Base-by-base conservation (phyloP, 2,797 vertebrate genomes). In the Prunella strophiata region DNA sequence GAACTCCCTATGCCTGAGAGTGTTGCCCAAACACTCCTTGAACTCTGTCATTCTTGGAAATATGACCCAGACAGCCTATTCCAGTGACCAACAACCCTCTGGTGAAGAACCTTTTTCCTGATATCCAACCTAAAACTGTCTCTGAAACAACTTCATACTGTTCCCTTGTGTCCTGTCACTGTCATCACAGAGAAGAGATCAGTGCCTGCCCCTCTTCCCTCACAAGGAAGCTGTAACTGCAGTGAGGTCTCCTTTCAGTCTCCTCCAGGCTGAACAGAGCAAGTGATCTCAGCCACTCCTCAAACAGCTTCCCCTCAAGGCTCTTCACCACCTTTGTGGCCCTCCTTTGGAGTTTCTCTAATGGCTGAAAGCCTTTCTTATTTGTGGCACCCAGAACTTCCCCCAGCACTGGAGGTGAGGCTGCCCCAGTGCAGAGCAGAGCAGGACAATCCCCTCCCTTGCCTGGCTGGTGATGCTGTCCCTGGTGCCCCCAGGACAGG, bases 401-500 rank as follows among this genome's bases (percentile, higher is more conserved):
- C 8, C 9, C 5, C 42, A 50, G 27, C 0, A 11, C 9, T 12
- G 0, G 5, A 68, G 26, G 6, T 32, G 26, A 62, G 9, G 36
- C 29, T 0, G 0, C 14, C n/a, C 14, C 57, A 70, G 11, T 1
- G 1, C 72, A 51, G 42, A 68, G 7, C 36, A 75, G 43, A 50
- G 16, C 0, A 0, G 36, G 27, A n/a, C 32, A 63, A 51, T 71
- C 20, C 29, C 43, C 20, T 29, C 11, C n/a, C 45, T 34, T 29
- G 23, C 52, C 29, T 0, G 0, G 5, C 38, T 57, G 38, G 16
- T 0, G 0, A 26, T 50, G 36, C 8, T 70, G 51, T 0, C 0
- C 7, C 65, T 40, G 51, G 2, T 26, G 8, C 0, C 5, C 10
- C 29, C n/a, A 51, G 25, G 25, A 19, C 17, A 51, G 4, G 8